Percentiles rank a stretch among this genome's conserved stretches.
Conservation (phyloP, 2,113 vertebrate genomes). For the Numenius arquata region DNA sequence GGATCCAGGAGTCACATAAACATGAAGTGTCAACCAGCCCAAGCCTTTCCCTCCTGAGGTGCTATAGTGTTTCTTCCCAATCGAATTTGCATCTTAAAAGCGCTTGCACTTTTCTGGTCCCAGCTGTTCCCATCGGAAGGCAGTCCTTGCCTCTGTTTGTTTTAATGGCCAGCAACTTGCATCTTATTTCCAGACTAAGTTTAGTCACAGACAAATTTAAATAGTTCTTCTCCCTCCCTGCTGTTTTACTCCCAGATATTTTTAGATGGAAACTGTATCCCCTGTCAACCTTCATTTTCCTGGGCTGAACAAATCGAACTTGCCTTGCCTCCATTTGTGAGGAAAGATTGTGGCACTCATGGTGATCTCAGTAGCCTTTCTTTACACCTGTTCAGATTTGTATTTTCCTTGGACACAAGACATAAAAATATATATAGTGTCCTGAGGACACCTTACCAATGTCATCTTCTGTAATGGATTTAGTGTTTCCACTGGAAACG, state of each 20-base stretch:
- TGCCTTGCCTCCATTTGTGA: not conserved
- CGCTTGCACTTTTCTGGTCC: not conserved
- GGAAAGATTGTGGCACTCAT: not conserved
- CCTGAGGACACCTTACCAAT: not conserved
- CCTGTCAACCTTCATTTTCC: not conserved
- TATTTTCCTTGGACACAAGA: not conserved
- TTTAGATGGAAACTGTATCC: slow-evolving; percentile 50
- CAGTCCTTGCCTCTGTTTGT: not conserved
- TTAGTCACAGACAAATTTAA: slow-evolving; percentile 41
- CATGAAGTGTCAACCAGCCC: not conserved
- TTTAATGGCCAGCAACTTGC: not conserved
- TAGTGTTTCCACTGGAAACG: not conserved
- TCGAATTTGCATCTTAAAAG: not conserved
- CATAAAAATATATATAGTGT: not conserved
- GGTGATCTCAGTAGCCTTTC: not conserved
- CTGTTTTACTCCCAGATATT: not conserved
- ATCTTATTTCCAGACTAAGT: slow-evolving; percentile 33
- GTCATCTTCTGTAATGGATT: not conserved
- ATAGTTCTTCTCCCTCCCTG: not conserved
- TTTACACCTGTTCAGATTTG: not conserved
- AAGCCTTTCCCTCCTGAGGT: not conserved
- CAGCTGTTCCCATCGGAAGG: not conserved
- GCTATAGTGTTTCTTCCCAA: not conserved
- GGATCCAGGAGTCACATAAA: not conserved
- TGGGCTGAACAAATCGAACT: not conserved